Base-by-base conservation (phyloP, 2,888 invertebrate genomes). In the Mantis religiosa region DNA sequence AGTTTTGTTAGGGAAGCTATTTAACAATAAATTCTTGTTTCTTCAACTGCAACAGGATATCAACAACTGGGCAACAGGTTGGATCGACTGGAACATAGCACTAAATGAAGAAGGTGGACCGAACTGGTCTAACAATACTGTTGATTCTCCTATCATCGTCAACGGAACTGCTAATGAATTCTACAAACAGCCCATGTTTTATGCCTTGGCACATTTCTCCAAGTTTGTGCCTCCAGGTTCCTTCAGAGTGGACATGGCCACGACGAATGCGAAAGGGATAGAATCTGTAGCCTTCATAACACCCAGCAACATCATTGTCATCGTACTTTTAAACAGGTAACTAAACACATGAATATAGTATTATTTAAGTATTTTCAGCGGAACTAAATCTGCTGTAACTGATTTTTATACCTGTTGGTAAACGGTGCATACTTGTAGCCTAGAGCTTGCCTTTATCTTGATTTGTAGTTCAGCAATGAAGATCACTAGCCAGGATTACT, bases 101-200 rank as follows among this genome's bases (percentile, higher is more conserved):
- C 92, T 95, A 28, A 92, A 94, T 91, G 90, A 92, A 89, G 87
- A 92, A 54, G 94, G 94, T 9, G 94, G 94, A 12, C 95, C 95
- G 3, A 94, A 93, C 91, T 94, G 94, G 94, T 93, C 92, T 3
- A 91, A 92, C 28, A 95, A 95, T 91, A 92, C 92, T 90, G 94
- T 94, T 1, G 95, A 94, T 91, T 92, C 94, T 14, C 94, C 94
- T 1, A 93, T 95, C 84, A 94, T 97, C 89, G 95, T 96, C 1
- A 95, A 96, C 91, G 91, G 93, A 3, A 92, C 92, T 0, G 92
- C 91, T 0, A 95, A 95, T 90, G 97, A 97, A 92, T 97, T 98
- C 92, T 97, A 97, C 92, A 98, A 98, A 91, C 97, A 98, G 91
- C 98, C 98, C 0, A 96, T 97, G 95, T 98, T 95, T 92, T 98